These are phyloP conservation scores for Ditula angustiorana DNA, from an alignment of 2,888 invertebrate genomes.

Conservation along the genomic window DNA sequence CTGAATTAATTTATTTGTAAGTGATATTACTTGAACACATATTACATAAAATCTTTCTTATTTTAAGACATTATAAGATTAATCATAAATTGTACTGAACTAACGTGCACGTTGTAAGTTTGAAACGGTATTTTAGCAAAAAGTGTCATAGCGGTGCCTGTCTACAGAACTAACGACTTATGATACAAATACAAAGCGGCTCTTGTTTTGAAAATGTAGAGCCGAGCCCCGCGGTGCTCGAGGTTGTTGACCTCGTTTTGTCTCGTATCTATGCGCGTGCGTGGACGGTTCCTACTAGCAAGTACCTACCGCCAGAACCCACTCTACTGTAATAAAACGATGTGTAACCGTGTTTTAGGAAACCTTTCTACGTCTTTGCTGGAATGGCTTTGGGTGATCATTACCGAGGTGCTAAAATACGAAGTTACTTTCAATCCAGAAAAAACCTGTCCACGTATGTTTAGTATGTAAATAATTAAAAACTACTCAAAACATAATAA, in stretches of 20 bases:
- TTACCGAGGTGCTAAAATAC: too few relatives aligned
- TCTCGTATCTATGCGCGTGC: conserved; percentile 36
- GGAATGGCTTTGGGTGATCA: not conserved
- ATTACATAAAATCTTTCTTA: too few relatives aligned
- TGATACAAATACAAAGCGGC: conserved; percentile 37
- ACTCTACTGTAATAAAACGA: not conserved
- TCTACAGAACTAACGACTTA: conserved; percentile 34
- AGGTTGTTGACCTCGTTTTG: conserved; percentile 38
- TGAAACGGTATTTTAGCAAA: conserved; percentile 36
- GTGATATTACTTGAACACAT: too few relatives aligned
- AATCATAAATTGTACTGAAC: conserved; percentile 7
- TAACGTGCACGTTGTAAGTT: conserved; percentile 7
- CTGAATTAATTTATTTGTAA: too few relatives aligned
- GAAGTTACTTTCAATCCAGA: too few relatives aligned
- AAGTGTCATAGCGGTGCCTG: conserved; percentile 38
- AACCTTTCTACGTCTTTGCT: not conserved
- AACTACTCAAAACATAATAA: too few relatives aligned
- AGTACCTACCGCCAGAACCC: conserved; percentile 15
- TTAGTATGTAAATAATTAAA: too few relatives aligned
- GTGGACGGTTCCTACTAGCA: conserved; percentile 13
- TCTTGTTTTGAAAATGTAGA: conserved; percentile 39
- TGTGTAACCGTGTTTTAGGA: not conserved
- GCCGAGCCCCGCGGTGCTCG: conserved; percentile 28
- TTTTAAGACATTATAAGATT: not conserved
- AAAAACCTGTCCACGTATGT: too few relatives aligned